Evolutionary conservation across 2,113 vertebrate species (phyloP).

Genomic region (Eubucco bourcierii): DNA sequence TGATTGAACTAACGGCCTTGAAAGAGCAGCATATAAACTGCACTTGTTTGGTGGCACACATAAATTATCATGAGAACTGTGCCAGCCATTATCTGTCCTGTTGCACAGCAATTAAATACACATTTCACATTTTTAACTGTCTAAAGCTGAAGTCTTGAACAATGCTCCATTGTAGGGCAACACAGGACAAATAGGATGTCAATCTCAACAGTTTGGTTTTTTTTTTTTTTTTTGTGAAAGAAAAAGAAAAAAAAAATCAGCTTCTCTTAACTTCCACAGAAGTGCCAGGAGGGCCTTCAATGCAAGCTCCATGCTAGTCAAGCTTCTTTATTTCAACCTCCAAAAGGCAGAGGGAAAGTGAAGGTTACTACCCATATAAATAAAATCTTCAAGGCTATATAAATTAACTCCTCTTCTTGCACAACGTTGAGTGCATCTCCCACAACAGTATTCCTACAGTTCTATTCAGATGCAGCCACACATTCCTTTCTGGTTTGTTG

Average conservation of each 20-base stretch:
- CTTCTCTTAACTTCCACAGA: not conserved
- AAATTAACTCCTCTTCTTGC: not conserved
- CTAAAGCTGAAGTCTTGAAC: conserved; percentile 38
- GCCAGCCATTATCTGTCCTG: conserved; percentile 35
- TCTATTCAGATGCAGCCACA: conserved; percentile 4
- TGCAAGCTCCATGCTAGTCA: not conserved
- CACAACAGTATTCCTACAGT: not conserved
- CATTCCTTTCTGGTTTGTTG: conserved; percentile 48
- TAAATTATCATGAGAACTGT: conserved; percentile 47
- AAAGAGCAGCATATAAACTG: conserved; percentile 39
- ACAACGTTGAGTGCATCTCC: not conserved
- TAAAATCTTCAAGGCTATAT: not conserved
- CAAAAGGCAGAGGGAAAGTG: not conserved
- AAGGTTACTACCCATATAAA: not conserved
- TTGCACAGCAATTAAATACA: conserved; percentile 53
- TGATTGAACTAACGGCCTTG: not conserved
- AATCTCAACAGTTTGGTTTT: not conserved
- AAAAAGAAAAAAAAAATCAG: not conserved
- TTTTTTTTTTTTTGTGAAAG: not conserved
- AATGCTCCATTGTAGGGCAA: conserved; percentile 43
- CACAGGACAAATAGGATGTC: conserved; percentile 24
- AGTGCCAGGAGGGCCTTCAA: not conserved
- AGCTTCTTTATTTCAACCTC: not conserved
- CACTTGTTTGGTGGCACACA: conserved; percentile 47
- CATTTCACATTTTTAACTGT: conserved; percentile 64